Evolutionary conservation across 2,113 vertebrate genomes (phyloP).

Genomic region (Martes martes): DNA sequence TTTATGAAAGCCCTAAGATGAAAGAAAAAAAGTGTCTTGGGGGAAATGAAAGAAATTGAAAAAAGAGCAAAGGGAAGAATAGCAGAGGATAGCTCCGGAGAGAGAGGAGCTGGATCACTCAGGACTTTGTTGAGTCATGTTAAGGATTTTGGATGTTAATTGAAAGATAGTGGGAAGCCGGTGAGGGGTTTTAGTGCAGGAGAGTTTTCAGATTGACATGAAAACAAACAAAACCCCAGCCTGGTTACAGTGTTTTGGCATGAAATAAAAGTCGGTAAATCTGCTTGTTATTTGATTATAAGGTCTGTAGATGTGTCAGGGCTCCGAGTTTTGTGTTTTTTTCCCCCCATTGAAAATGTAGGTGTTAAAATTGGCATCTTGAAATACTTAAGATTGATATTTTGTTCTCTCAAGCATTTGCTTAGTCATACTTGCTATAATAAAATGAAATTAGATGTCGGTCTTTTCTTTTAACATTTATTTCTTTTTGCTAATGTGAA

Average conservation of each 20-base stretch:
- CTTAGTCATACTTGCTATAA: constrained; percentile 30
- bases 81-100: not conserved
- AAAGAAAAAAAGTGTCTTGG: not conserved
- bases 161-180: not conserved
- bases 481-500: constrained; percentile 22
- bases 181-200: not conserved
- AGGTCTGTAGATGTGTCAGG: not conserved
- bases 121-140: constrained; percentile 13
- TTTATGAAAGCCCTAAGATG: not conserved
- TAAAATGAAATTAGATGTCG: constrained; percentile 18
- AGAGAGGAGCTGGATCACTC: not conserved
- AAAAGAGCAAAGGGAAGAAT: not conserved
- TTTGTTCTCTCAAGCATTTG: constrained; percentile 41
- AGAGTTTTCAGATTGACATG: constrained; percentile 1
- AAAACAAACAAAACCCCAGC: not conserved
- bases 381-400: constrained; percentile 1
- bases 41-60: not conserved
- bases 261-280: not conserved
- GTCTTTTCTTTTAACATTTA: not conserved
- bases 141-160: constrained; percentile 1
- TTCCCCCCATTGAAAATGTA: not conserved
- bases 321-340: not conserved
- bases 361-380: constrained; percentile 1
- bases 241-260: not conserved
- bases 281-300: not conserved